phyloP scores from a whole-genome alignment of 2,888 invertebrate genomes.

The Ditula angustiorana region DNA sequence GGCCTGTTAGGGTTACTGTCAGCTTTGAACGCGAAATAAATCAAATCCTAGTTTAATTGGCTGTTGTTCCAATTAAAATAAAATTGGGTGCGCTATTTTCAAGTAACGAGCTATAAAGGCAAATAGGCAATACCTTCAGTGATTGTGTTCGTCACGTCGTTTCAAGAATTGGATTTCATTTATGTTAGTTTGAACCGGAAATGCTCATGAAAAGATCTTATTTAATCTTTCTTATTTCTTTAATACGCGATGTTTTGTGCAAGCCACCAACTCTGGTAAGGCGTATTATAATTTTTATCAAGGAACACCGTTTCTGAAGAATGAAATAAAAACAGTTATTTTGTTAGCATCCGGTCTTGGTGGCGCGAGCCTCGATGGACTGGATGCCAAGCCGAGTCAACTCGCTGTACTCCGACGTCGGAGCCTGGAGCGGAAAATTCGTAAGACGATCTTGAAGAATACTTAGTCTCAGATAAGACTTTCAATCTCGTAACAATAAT shows the following conservation, averaged over 20 bases:
- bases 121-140: neutral
- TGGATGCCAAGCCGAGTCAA: conserved; percentile 82
- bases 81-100: neutral
- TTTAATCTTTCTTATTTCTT: conserved; percentile 23
- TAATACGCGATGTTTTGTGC: conserved; percentile 26
- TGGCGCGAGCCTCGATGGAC: conserved; percentile 76
- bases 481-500: no score
- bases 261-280: conserved; percentile 41
- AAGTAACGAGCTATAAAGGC: neutral
- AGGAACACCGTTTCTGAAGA: no score
- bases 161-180: conserved; percentile 5
- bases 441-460: conserved; percentile 54
- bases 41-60: neutral
- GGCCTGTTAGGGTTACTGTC: no score
- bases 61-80: neutral
- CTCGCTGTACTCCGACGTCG: conserved; percentile 79
- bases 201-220: conserved; percentile 13
- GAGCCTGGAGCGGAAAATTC: conserved; percentile 82
- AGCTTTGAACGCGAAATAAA: neutral
- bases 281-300: no score
- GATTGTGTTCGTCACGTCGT: conserved; percentile 2
- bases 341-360: conserved; percentile 72
- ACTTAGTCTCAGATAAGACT: no score
- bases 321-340: neutral
- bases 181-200: neutral